Conservation (phyloP, 1,140 invertebrate species). For the Heliconius nattereri region DNA sequence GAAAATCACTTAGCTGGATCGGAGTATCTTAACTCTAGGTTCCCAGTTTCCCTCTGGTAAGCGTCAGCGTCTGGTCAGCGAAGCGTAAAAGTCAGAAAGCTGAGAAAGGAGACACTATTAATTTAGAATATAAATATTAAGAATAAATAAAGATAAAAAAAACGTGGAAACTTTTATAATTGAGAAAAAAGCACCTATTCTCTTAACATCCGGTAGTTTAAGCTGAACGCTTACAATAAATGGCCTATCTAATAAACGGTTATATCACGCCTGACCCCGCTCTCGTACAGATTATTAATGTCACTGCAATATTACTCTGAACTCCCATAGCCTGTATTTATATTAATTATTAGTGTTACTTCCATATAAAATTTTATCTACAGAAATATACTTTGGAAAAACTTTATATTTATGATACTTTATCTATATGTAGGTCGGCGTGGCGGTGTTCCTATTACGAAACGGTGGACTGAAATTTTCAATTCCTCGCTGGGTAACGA, state of each 20-base stretch:
- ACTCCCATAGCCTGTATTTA: constrained; percentile 5
- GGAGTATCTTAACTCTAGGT: too few relatives aligned
- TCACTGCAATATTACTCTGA: constrained; percentile 12
- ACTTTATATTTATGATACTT: too few relatives aligned
- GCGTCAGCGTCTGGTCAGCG: too few relatives aligned
- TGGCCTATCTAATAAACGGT: constrained; percentile 19
- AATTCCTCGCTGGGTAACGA: too few relatives aligned
- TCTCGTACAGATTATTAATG: constrained; percentile 20
- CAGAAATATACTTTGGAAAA: background rate
- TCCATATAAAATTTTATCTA: background rate
- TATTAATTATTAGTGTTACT: constrained; percentile 13
- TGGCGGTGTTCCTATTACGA: too few relatives aligned
- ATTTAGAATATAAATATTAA: background rate
- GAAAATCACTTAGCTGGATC: too few relatives aligned
- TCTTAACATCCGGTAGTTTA: constrained; percentile 16
- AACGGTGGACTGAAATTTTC: too few relatives aligned
- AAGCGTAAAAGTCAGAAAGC: too few relatives aligned
- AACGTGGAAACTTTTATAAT: background rate
- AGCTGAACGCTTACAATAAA: constrained; percentile 14
- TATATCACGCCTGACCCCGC: constrained; percentile 16
- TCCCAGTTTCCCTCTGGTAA: too few relatives aligned
- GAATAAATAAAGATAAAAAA: background rate
- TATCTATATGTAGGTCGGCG: too few relatives aligned
- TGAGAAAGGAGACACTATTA: background rate
- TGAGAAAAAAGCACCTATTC: background rate